Evolutionary conservation across 2,113 vertebrate genomes (phyloP).

Genomic region (Ifrita kowaldi): DNA sequence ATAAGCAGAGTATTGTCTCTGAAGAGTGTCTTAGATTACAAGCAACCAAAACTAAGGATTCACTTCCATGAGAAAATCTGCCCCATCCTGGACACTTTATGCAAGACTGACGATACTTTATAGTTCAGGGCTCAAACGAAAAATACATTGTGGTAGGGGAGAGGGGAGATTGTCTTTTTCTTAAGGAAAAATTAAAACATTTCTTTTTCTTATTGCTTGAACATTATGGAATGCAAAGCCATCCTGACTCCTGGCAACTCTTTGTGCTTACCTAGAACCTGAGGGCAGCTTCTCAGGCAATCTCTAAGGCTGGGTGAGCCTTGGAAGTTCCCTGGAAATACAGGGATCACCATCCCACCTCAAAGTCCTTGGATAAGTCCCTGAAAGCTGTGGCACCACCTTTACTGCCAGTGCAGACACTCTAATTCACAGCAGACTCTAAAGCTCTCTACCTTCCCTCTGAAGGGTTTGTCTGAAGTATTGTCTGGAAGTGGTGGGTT

Average conservation of each 20-base stretch:
- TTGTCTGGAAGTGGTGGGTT: background rate
- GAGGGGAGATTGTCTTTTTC: background rate
- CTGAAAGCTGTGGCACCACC: background rate
- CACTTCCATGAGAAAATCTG: background rate
- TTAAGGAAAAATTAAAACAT: background rate
- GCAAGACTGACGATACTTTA: background rate
- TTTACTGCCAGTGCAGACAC: background rate
- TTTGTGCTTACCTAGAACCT: background rate
- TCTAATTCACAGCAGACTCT: background rate
- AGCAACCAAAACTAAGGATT: background rate
- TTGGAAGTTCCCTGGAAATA: background rate
- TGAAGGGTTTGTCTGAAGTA: background rate
- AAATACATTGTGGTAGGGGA: fast-evolving
- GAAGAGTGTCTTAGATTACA: background rate
- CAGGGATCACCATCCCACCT: fast-evolving
- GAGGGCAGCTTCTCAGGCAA: background rate
- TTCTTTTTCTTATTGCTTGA: background rate
- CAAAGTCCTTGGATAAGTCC: background rate
- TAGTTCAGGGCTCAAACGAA: background rate
- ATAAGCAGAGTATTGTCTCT: background rate
- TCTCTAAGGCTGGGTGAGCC: background rate
- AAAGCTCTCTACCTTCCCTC: background rate
- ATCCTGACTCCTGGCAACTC: background rate
- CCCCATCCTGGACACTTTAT: background rate
- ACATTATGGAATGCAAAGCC: background rate